Evolutionary conservation across 2,113 vertebrate genomes (phyloP).

Genomic region (Tor tambroides): DNA sequence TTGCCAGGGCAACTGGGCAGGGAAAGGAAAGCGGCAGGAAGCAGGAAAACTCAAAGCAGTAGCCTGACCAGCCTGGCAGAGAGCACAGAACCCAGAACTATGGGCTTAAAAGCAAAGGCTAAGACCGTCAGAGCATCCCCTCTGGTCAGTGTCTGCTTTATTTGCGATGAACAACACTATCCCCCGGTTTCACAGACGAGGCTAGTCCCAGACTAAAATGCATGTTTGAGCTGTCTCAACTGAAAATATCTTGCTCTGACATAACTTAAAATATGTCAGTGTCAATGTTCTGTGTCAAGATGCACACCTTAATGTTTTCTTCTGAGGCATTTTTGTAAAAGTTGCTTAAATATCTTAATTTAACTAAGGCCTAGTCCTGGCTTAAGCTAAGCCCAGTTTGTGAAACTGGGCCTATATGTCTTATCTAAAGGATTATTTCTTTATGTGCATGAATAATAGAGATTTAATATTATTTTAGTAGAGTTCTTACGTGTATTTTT

Average conservation of each 20-base stretch:
- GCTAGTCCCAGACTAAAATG: too few relatives aligned
- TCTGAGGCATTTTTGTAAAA: too few relatives aligned
- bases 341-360: too few relatives aligned
- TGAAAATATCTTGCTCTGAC: too few relatives aligned
- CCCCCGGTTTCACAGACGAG: too few relatives aligned
- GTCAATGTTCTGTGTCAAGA: too few relatives aligned
- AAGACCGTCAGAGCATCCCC: slow-evolving; percentile 46
- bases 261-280: too few relatives aligned
- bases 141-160: slow-evolving; percentile 65
- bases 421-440: not conserved
- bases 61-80: slow-evolving; percentile 73
- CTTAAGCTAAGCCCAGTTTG: too few relatives aligned
- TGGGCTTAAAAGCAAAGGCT: slow-evolving; percentile 56
- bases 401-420: too few relatives aligned
- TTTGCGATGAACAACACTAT: not conserved
- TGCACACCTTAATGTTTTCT: too few relatives aligned
- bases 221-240: too few relatives aligned
- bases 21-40: not conserved
- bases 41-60: slow-evolving; percentile 52
- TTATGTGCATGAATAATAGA: not conserved
- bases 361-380: too few relatives aligned
- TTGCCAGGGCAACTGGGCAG: slow-evolving; percentile 27
- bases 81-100: slow-evolving; percentile 44
- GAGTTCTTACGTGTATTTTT: slow-evolving; percentile 16
- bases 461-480: not conserved